Evolutionary conservation across 2,888 invertebrate genomes (phyloP).

Genomic region (Epinotia bilunana): DNA sequence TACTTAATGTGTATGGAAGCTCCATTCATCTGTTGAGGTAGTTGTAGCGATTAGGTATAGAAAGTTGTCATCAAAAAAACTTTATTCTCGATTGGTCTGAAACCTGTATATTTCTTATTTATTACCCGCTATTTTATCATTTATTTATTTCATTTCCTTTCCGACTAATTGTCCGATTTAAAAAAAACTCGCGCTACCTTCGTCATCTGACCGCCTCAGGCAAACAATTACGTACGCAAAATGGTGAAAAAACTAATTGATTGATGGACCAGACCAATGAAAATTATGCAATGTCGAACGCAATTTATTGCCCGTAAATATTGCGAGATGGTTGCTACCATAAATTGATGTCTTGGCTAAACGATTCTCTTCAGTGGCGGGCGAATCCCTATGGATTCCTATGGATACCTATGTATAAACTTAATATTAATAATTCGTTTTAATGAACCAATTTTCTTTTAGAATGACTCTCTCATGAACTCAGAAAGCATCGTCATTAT

Average conservation of each 20-base stretch:
- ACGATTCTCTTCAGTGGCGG: constrained; percentile 1
- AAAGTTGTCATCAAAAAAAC: neutral
- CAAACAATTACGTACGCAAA: constrained; percentile 36
- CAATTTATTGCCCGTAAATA: constrained; percentile 44
- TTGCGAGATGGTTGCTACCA: constrained; percentile 51
- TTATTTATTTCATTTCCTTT: constrained; percentile 4
- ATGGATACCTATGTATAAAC: neutral
- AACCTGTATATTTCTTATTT: too few relatives aligned
- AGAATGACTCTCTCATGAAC: neutral
- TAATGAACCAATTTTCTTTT: neutral
- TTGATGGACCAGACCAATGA: constrained; percentile 35
- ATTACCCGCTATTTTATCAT: neutral
- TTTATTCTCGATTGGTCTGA: too few relatives aligned
- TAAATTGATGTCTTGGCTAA: constrained; percentile 53
- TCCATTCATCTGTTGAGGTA: too few relatives aligned
- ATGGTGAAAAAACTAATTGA: constrained; percentile 39
- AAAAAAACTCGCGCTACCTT: constrained; percentile 17
- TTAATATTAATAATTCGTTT: neutral
- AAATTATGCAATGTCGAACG: constrained; percentile 42
- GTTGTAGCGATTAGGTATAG: neutral
- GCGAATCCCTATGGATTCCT: too few relatives aligned
- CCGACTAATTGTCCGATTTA: neutral
- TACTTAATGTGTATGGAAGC: too few relatives aligned
- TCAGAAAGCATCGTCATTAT: neutral
- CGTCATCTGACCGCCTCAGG: constrained; percentile 27